These are phyloP conservation scores for Pseudopipra pipra DNA, from an alignment of 2,113 vertebrate genomes.

Conservation along the genomic window DNA sequence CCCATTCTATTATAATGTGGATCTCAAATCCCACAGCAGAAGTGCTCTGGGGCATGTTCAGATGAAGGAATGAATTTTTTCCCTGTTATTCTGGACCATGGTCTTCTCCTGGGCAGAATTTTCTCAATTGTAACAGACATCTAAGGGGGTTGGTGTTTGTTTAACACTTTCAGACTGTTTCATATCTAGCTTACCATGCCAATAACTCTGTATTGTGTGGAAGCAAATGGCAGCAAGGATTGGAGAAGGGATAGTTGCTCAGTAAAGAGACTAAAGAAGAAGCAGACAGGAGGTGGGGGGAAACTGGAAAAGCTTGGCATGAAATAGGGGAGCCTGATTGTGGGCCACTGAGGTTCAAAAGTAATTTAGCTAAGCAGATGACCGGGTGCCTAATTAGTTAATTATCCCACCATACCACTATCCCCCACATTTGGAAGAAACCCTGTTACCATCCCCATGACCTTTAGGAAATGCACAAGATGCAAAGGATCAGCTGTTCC, in stretches of 20 bases:
- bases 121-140: conserved; percentile 22
- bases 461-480: conserved; percentile 41
- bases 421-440: conserved; percentile 12
- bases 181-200: not conserved
- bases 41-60: conserved; percentile 8
- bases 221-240: not conserved
- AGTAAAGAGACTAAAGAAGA: not conserved
- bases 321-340: conserved; percentile 30
- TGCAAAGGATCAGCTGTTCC: conserved; percentile 60
- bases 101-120: conserved; percentile 43
- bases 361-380: conserved; percentile 57
- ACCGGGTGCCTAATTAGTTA: conserved; percentile 48
- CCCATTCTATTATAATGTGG: conserved; percentile 15
- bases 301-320: conserved; percentile 24
- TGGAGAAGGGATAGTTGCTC: not conserved
- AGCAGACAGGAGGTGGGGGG: not conserved
- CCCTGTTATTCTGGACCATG: not conserved
- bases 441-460: conserved; percentile 18
- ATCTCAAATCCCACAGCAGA: conserved; percentile 48
- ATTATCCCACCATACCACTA: conserved; percentile 27
- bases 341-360: conserved; percentile 43
- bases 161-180: conserved; percentile 55
- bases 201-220: not conserved
- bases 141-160: conserved; percentile 29
- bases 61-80: conserved; percentile 31